Evolutionary conservation across 2,888 invertebrate species (phyloP).

Genomic region (Drosophila rellima): DNA sequence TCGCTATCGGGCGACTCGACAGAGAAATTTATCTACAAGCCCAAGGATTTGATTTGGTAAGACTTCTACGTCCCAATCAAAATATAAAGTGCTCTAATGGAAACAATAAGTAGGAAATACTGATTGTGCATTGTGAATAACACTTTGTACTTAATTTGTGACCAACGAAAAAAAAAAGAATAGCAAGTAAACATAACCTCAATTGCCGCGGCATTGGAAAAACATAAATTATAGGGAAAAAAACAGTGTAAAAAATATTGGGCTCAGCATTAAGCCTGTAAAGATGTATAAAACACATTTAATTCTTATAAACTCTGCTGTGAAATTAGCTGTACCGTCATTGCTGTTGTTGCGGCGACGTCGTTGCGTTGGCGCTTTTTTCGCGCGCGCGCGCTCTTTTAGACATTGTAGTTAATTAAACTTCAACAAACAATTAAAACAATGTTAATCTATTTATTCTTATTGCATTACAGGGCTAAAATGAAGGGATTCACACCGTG

Average conservation of each 20-base stretch:
- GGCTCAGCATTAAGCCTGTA: constrained; percentile 11
- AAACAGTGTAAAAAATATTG: constrained; percentile 52
- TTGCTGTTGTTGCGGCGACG: constrained; percentile 35
- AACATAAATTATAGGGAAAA: constrained; percentile 40
- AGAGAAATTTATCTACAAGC: constrained; percentile 83
- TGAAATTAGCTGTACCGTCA: constrained; percentile 10
- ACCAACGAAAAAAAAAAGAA: constrained; percentile 6
- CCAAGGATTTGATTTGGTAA: constrained; percentile 85
- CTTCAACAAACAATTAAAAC: constrained; percentile 13
- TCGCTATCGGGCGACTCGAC: constrained; percentile 80
- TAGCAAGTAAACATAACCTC: constrained; percentile 66
- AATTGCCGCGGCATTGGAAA: constrained; percentile 50
- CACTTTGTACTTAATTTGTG: constrained; percentile 18
- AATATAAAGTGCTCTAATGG: constrained; percentile 11
- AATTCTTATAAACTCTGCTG: neutral
- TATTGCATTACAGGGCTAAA: constrained; percentile 93
- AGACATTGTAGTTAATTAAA: constrained; percentile 20
- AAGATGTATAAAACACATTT: neutral
- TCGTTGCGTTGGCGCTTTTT: constrained; percentile 81
- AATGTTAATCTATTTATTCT: constrained; percentile 44
- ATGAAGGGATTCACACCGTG: constrained; percentile 99
- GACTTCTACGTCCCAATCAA: constrained; percentile 21
- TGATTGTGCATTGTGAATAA: constrained; percentile 1
- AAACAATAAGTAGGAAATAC: constrained; percentile 7
- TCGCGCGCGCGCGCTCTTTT: constrained; percentile 79